Evolutionary conservation across 2,888 invertebrate species (phyloP).

Genomic region (Calliopum simillimum): DNA sequence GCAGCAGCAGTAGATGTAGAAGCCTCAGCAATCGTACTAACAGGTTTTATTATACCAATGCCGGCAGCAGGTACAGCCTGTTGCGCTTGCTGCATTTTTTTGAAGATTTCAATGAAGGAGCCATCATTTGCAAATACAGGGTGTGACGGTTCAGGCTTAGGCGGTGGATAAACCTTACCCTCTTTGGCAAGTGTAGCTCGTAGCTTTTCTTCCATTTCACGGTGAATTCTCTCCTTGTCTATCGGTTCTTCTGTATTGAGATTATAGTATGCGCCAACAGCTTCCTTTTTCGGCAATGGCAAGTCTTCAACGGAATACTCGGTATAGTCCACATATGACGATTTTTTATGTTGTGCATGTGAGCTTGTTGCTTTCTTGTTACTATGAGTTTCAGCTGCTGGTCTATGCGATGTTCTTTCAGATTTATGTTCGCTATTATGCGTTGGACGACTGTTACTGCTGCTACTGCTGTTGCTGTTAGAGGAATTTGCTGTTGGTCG

Average conservation of each 20-base stretch:
- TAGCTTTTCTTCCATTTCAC: conserved; percentile 66
- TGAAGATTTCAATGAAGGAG: conserved; percentile 91
- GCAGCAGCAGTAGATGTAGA: conserved; percentile 52
- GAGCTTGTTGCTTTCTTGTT: conserved; percentile 41
- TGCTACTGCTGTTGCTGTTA: conserved; percentile 9
- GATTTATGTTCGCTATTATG: too few species aligned
- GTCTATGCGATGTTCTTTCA: neutral
- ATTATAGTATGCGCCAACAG: conserved; percentile 58
- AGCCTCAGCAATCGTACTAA: conserved; percentile 45
- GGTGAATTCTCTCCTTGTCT: conserved; percentile 66
- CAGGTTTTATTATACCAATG: conserved; percentile 15
- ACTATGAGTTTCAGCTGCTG: conserved; percentile 30
- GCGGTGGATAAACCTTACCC: conserved; percentile 69
- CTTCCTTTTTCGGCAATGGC: conserved; percentile 42
- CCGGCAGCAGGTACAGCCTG: conserved; percentile 59
- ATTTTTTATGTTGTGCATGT: neutral
- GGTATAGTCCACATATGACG: conserved; percentile 20
- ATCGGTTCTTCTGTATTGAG: conserved; percentile 61
- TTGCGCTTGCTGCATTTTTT: conserved; percentile 77
- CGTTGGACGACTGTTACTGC: conserved; percentile 16
- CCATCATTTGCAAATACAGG: conserved; percentile 79
- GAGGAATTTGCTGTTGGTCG: conserved; percentile 27
- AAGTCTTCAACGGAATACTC: conserved; percentile 38
- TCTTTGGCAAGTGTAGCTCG: conserved; percentile 64
- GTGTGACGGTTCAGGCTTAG: conserved; percentile 73